phyloP scores from a whole-genome alignment of 1,140 invertebrate genomes.

The Gryllus bimaculatus region DNA sequence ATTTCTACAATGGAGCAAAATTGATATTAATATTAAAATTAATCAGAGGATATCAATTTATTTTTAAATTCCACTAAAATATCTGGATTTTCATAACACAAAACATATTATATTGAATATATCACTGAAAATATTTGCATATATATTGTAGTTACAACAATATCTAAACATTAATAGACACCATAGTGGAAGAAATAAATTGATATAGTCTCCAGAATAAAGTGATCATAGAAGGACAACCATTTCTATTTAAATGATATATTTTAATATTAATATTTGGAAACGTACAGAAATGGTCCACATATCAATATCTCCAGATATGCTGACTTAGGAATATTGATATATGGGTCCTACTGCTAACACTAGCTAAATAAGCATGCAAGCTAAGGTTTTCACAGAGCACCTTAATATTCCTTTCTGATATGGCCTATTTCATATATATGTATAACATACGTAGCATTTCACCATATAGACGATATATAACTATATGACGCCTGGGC shows the following conservation, averaged over 20 bases:
- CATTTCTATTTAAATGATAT: slow-evolving; percentile 3
- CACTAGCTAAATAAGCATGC: background rate
- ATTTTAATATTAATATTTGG: slow-evolving; percentile 2
- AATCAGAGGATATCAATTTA: slow-evolving; percentile 5
- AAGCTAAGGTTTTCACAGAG: background rate
- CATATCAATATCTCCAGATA: background rate
- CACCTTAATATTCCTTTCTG: background rate
- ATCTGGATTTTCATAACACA: background rate
- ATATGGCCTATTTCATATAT: background rate
- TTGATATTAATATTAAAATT: slow-evolving; percentile 6
- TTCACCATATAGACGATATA: background rate
- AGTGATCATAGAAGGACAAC: background rate
- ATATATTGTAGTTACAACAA: background rate
- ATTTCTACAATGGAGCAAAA: slow-evolving; percentile 1
- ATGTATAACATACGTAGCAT: background rate
- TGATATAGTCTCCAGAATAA: background rate
- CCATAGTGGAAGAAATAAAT: slow-evolving; percentile 5
- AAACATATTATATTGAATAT: background rate
- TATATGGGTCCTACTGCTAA: background rate
- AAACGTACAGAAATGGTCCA: background rate
- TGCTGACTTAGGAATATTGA: background rate
- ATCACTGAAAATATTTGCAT: background rate
- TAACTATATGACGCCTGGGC: background rate
- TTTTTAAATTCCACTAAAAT: background rate
- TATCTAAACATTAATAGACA: background rate